phyloP scores from a whole-genome alignment of 2,113 vertebrate species.

The Tachuris rubrigastra region DNA sequence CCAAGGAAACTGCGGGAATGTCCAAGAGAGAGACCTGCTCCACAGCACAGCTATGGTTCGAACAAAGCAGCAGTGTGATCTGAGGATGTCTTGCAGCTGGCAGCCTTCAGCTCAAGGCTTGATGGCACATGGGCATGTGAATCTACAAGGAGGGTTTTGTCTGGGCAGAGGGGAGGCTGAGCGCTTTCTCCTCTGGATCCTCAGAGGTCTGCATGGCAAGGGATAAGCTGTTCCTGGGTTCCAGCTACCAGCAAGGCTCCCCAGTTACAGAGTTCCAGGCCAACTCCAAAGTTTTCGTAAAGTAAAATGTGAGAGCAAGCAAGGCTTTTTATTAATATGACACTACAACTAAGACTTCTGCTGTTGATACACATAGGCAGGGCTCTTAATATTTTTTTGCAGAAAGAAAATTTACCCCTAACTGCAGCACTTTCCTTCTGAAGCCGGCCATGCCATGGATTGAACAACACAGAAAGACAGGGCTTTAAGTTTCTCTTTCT shows the following conservation, averaged over 20 bases:
- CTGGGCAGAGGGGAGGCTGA: background rate
- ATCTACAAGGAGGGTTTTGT: background rate
- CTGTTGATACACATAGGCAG: background rate
- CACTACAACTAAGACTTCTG: background rate
- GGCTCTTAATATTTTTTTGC: background rate
- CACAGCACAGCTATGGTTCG: rapidly evolving
- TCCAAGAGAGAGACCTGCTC: background rate
- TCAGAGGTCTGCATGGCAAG: background rate
- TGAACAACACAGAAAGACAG: rapidly evolving
- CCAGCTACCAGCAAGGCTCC: background rate
- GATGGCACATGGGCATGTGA: background rate
- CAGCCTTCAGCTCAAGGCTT: background rate
- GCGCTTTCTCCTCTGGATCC: background rate
- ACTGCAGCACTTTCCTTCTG: background rate
- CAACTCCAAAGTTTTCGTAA: background rate
- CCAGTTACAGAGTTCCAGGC: background rate
- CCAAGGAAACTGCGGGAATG: background rate
- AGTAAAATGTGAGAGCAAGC: background rate
- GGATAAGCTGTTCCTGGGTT: background rate
- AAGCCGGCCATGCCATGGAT: background rate
- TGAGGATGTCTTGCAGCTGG: background rate
- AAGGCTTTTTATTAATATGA: background rate
- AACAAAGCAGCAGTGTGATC: background rate
- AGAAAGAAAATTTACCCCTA: background rate
- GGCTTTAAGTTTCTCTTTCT: background rate